phyloP scores from a whole-genome alignment of 2,888 invertebrate genomes.

The Therioaphis trifolii region DNA sequence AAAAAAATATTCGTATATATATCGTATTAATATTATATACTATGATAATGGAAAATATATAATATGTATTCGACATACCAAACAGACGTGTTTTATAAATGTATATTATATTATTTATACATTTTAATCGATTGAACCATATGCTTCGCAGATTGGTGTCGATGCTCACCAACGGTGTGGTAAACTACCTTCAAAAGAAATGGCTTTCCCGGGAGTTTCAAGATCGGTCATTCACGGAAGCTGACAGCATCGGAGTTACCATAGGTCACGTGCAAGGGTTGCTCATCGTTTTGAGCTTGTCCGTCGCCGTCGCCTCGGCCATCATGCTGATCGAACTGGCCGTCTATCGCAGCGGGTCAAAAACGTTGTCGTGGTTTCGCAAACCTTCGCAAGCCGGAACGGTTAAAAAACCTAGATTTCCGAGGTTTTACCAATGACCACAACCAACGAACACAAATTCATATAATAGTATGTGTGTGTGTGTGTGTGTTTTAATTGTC shows the following conservation, averaged over 20 bases:
- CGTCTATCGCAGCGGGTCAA: not conserved
- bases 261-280: slow-evolving; percentile 63
- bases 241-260: slow-evolving; percentile 61
- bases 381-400: not conserved
- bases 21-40: too few relatives aligned
- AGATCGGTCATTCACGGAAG: slow-evolving; percentile 38
- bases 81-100: too few relatives aligned
- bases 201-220: slow-evolving; percentile 62
- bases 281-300: slow-evolving; percentile 49
- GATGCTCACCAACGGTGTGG: slow-evolving; percentile 58
- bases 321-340: slow-evolving; percentile 40
- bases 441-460: not conserved
- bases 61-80: too few relatives aligned
- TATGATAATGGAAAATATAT: too few relatives aligned
- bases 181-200: slow-evolving; percentile 64
- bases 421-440: not conserved
- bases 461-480: too few relatives aligned
- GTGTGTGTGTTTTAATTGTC: too few relatives aligned
- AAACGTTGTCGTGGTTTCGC: too few relatives aligned
- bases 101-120: too few relatives aligned
- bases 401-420: not conserved
- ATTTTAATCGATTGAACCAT: too few relatives aligned
- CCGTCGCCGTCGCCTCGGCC: slow-evolving; percentile 46
- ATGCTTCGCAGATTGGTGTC: slow-evolving; percentile 55
- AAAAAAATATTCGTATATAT: too few relatives aligned